These are phyloP conservation scores for Prunella himalayana DNA, from an alignment of 2,113 vertebrate species.

Conservation along the genomic window DNA sequence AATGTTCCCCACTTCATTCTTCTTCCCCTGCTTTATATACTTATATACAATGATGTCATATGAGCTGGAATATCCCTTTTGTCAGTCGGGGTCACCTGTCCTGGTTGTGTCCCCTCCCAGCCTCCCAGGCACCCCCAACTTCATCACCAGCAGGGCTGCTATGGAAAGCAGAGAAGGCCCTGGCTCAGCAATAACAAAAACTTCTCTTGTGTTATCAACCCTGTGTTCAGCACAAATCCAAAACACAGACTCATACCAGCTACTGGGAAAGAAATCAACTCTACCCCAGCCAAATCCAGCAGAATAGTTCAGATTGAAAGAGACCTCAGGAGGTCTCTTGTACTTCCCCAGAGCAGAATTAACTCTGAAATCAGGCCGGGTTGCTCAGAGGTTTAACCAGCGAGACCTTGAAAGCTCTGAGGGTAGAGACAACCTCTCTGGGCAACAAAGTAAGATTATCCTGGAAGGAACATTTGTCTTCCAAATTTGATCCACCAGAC, in stretches of 20 bases:
- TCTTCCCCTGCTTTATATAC: not conserved
- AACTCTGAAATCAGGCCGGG: not conserved
- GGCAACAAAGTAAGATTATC: not conserved
- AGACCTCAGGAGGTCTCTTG: not conserved
- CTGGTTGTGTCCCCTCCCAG: not conserved
- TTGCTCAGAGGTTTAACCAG: not conserved
- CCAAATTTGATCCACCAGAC: not conserved
- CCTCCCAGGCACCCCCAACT: not conserved
- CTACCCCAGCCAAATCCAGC: not conserved
- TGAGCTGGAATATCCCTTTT: not conserved
- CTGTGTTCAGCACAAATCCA: not conserved
- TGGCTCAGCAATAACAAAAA: not conserved
- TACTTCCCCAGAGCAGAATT: not conserved
- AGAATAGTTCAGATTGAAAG: not conserved
- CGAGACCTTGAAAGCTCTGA: not conserved
- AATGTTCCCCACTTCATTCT: not conserved
- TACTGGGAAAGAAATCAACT: not conserved
- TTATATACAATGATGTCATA: not conserved
- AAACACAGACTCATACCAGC: not conserved
- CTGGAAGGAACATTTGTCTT: not conserved
- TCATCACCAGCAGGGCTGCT: rapidly evolving
- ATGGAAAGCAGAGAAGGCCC: not conserved
- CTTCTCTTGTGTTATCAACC: not conserved
- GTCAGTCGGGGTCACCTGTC: not conserved
- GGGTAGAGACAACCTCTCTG: not conserved